These are phyloP conservation scores for Axea sp. DNA, from an alignment of 2,888 invertebrate species.

Conservation along the genomic window DNA sequence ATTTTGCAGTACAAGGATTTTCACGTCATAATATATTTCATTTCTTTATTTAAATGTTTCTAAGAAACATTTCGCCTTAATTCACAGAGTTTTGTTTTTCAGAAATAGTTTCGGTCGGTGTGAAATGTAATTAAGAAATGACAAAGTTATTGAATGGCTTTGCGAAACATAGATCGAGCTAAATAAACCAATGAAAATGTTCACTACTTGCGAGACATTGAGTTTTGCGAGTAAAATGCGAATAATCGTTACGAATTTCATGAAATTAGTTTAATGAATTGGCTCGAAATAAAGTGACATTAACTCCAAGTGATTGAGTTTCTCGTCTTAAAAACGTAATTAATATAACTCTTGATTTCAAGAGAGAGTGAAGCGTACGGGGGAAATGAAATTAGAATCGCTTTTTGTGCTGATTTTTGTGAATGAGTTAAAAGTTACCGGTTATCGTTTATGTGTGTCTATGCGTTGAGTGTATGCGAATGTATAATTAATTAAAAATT, in stretches of 20 bases:
- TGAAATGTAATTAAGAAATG: conserved; percentile 42
- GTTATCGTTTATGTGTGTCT: no score
- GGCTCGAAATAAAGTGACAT: conserved; percentile 14
- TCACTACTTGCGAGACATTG: conserved; percentile 2
- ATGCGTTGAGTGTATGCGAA: no score
- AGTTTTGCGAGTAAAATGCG: conserved; percentile 11
- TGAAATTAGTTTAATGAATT: conserved; percentile 54
- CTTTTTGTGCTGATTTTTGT: no score
- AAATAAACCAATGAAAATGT: conserved; percentile 36
- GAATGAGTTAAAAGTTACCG: neutral
- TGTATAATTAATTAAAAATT: no score
- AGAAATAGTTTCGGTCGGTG: no score
- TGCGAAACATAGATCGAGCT: conserved; percentile 3
- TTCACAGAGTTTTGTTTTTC: no score
- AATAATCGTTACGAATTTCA: conserved; percentile 46
- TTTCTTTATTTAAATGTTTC: no score
- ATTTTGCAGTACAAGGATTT: no score
- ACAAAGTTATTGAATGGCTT: conserved; percentile 40
- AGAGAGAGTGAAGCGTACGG: neutral
- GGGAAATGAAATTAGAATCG: conserved; percentile 9
- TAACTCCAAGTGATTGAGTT: conserved; percentile 28
- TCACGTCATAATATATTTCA: no score
- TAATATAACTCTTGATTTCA: conserved; percentile 34
- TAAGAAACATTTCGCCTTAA: no score
- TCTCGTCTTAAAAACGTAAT: conserved; percentile 20